These are phyloP conservation scores for Telmatochromis sp. DNA, from an alignment of 2,113 vertebrate species.

Conservation along the genomic window DNA sequence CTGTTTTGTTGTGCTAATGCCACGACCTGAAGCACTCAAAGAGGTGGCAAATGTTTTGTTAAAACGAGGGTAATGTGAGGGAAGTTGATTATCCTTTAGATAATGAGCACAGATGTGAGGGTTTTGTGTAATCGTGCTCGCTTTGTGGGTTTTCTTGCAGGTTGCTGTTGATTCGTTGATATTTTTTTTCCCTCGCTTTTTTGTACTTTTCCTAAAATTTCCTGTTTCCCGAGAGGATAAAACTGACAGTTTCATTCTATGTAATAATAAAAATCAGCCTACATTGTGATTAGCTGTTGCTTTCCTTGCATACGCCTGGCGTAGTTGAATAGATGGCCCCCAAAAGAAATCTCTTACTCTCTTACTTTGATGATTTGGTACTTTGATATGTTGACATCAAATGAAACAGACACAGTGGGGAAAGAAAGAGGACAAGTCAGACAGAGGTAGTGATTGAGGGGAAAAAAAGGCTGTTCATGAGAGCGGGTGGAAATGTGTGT, in stretches of 20 bases:
- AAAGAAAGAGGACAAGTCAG: slow-evolving; percentile 54
- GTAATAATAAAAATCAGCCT: background rate
- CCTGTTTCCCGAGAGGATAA: background rate
- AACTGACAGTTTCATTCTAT: background rate
- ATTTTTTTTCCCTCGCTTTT: accelerated
- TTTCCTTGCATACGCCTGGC: slow-evolving; percentile 73
- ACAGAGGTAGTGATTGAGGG: slow-evolving; percentile 47
- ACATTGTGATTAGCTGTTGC: slow-evolving; percentile 76
- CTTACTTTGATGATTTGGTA: slow-evolving; percentile 91
- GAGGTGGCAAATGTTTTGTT: slow-evolving; percentile 57
- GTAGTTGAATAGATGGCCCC: slow-evolving; percentile 77
- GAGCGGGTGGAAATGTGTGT: background rate
- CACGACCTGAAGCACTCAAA: slow-evolving; percentile 17
- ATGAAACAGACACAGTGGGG: slow-evolving; percentile 65
- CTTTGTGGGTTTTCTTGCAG: background rate
- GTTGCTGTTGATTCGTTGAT: background rate
- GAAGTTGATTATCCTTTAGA: slow-evolving; percentile 53
- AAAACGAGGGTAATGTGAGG: slow-evolving; percentile 33
- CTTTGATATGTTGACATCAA: slow-evolving; percentile 99
- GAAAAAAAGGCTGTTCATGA: background rate
- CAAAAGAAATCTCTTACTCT: slow-evolving; percentile 88
- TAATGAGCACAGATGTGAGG: background rate
- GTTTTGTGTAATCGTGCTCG: background rate
- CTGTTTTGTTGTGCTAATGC: slow-evolving; percentile 63
- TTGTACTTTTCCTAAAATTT: background rate